Evolutionary conservation across 2,113 vertebrate genomes (phyloP), one percentile per base, ranked within the genome.

Genomic region (Cacatua alba): DNA sequence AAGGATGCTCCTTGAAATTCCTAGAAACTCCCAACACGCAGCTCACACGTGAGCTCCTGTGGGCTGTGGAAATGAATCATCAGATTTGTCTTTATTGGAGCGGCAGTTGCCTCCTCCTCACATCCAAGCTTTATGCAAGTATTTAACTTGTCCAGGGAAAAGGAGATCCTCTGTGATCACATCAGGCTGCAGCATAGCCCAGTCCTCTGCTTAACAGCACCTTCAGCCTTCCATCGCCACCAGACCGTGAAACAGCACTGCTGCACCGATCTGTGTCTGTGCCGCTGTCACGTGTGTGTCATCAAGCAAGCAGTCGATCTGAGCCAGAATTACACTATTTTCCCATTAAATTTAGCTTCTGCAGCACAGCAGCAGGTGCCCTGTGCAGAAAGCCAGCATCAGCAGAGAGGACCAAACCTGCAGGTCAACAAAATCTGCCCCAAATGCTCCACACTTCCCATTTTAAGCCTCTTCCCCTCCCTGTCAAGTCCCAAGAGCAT

Each of bases 1-100:
- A 82, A 35, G 11, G 23, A 91, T 17, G 31, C 25, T 37, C 17
- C 93, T 87, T 91, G 79, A 92, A 95, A 86, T 91, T 84, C 79
- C 80, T 90, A 74, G 62, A 92, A 92, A 94, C 39, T 76, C 82
- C 86, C 67, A 35, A 21, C 1, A 52, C 1, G 2, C 79, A 90
- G 81, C 88, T 87, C 28, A 46, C 35, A 35, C 4, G 1, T 17
- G 52, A 64, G 64, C 29, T 37, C 70, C 52, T 20, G 63, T 43
- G 68, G 31, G 28, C 67, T 72, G 33, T 37, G 44, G 41, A 62
- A 92, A 92, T 78, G 81, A 92, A 84, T 94, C 70, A 87, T 28
- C 13, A 0, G 60, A 60, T 91, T 78, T 59, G 78, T 75, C 72
- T 89, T 62, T 60, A 28, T 8, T 5, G n/a, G 46, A 69, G 20